Conservation (phyloP, 2,797 vertebrate genomes). For the Ctenopoma multispine region DNA sequence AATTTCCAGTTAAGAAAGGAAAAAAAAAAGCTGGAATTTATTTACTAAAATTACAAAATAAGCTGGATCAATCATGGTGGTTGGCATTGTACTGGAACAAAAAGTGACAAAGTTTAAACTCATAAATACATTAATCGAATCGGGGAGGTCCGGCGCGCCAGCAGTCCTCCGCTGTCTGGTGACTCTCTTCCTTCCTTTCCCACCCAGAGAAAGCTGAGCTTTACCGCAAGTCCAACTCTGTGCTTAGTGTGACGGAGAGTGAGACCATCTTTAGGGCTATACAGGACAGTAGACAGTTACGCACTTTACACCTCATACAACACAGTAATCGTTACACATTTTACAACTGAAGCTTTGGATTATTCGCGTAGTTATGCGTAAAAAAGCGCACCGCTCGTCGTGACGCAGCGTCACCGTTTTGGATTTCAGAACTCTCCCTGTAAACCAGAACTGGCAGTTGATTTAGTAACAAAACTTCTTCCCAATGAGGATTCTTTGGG, state of each 20-base stretch:
- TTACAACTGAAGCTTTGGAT: conserved; percentile 14
- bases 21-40: neutral
- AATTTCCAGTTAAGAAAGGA: neutral
- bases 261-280: conserved; percentile 6
- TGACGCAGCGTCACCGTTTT: conserved; percentile 68
- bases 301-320: neutral
- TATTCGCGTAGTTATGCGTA: conserved; percentile 72
- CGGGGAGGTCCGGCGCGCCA: conserved; percentile 71
- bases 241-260: conserved; percentile 22
- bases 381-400: conserved; percentile 60
- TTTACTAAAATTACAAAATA: neutral
- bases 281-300: neutral
- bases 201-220: conserved; percentile 76
- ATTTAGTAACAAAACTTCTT: conserved; percentile 24
- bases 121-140: conserved; percentile 44
- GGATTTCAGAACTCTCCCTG: conserved; percentile 44
- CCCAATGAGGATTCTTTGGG: conserved; percentile 66
- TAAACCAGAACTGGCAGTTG: conserved; percentile 14
- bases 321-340: neutral
- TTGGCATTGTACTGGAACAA: conserved; percentile 7
- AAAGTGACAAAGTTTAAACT: conserved; percentile 43
- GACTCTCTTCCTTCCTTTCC: conserved; percentile 89
- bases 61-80: too few relatives aligned
- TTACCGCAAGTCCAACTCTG: conserved; percentile 41
- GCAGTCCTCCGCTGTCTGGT: conserved; percentile 71